Base-by-base conservation (phyloP, 2,113 vertebrate species). In the Platysteira castanea region DNA sequence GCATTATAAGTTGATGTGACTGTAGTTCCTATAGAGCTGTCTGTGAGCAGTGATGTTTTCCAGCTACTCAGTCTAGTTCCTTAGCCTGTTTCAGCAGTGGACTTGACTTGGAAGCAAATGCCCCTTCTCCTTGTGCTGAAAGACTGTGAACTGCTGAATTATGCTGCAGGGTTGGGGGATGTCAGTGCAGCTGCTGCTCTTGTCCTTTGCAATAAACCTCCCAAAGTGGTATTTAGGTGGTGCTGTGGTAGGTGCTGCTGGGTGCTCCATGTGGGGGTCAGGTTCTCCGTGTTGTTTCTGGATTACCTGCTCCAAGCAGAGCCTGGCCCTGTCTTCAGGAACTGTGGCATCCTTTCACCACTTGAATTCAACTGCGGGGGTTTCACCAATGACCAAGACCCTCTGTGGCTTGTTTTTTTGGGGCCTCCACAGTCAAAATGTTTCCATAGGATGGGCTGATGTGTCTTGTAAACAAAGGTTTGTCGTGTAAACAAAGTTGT, bases 131-230 rank as follows among this genome's bases (percentile, higher is more conserved):
- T 74, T 10, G 2, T 1, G 3, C 27, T 30, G 37, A 27, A 74
- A 27, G 41, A 41, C 14, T 53, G 3, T 14, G 9, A 61, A 3
- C 9, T 46, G 4, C 70, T 70, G 35, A 33, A 15, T 61, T 47
- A 12, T 57, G 28, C 42, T 0, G 1, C 0, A 0, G 24, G 15
- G 2, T 21, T 22, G 42, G 28, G 31, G 24, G 20, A 23, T 33
- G 27, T 50, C 44, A 50, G 30, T 15, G 33, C 13, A 60, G 39
- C 26, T 78, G 64, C 33, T 70, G 22, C 15, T 59, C 23, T 22
- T 33, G n/a, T 44, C 68, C 42, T 77, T 63, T 53, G 27, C 60
- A 60, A 60, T 41, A 19, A 54, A 6, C 7, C 13, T 26, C 16
- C 7, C 2, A 9, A 24, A 35, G 24, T 5, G 20, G 2, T 59